These are phyloP conservation scores for Papilio xuthus DNA, from an alignment of 1,140 invertebrate genomes.

Conservation along the genomic window DNA sequence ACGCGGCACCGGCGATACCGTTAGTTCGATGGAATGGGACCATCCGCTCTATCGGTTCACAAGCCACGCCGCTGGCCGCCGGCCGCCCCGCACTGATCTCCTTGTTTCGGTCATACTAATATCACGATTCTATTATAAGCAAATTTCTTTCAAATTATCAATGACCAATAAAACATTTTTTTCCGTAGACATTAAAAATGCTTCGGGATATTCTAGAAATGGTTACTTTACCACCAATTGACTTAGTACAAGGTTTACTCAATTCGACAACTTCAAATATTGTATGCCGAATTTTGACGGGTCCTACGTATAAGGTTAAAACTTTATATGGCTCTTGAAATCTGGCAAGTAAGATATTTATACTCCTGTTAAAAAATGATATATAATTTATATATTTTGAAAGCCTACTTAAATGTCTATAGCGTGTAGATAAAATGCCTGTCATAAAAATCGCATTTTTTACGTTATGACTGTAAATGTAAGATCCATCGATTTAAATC, in stretches of 20 bases:
- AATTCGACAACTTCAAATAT: not conserved
- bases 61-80: conserved; percentile 38
- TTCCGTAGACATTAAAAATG: not conserved
- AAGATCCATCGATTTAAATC: not conserved
- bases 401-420: too few relatives aligned
- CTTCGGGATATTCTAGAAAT: not conserved
- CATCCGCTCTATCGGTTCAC: conserved; percentile 68
- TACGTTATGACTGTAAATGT: too few relatives aligned
- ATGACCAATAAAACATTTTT: not conserved
- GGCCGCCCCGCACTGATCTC: conserved; percentile 14
- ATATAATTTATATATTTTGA: too few relatives aligned
- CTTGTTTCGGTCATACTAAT: conserved; percentile 9
- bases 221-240: not conserved
- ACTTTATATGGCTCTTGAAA: not conserved
- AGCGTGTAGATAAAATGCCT: too few relatives aligned
- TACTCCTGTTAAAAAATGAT: too few relatives aligned
- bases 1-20: conserved; percentile 58
- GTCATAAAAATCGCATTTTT: too few relatives aligned
- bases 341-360: not conserved
- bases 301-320: not conserved
- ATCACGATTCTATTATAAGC: conserved; percentile 1
- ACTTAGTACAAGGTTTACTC: too few relatives aligned
- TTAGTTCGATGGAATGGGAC: conserved; percentile 71
- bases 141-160: not conserved
- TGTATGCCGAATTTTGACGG: not conserved